Evolutionary conservation across 2,888 invertebrate species (phyloP).

Genomic region (Dyspetes luteomarginatus): DNA sequence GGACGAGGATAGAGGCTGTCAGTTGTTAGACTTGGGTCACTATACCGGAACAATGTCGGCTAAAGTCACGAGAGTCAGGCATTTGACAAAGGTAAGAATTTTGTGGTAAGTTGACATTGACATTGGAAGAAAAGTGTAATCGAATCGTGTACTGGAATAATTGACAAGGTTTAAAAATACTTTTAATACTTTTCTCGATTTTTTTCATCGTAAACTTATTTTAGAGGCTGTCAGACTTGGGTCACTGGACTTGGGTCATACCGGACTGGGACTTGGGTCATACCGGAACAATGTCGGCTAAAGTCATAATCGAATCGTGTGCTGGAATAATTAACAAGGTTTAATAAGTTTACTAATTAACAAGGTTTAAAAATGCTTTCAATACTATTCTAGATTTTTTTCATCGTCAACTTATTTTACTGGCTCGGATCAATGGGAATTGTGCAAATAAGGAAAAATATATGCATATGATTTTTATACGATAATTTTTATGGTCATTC

Average conservation of each 20-base stretch:
- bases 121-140: no score
- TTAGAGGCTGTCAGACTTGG: no score
- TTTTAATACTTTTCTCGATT: neutral
- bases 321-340: neutral
- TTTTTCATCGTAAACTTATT: neutral
- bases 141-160: neutral
- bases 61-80: neutral
- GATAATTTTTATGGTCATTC: no score
- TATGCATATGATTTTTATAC: no score
- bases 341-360: no score
- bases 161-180: neutral
- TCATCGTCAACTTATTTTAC: neutral
- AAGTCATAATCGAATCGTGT: neutral
- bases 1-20: constrained; percentile 22
- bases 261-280: no score
- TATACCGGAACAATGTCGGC: constrained; percentile 6
- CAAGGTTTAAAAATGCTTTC: neutral
- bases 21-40: constrained; percentile 26
- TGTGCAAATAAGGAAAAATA: no score
- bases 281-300: constrained; percentile 6
- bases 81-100: neutral
- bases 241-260: constrained; percentile 25
- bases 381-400: neutral
- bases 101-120: no score
- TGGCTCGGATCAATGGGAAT: no score